Base-by-base conservation (phyloP, 2,888 invertebrate species). In the Aproaerema taeniolella region DNA sequence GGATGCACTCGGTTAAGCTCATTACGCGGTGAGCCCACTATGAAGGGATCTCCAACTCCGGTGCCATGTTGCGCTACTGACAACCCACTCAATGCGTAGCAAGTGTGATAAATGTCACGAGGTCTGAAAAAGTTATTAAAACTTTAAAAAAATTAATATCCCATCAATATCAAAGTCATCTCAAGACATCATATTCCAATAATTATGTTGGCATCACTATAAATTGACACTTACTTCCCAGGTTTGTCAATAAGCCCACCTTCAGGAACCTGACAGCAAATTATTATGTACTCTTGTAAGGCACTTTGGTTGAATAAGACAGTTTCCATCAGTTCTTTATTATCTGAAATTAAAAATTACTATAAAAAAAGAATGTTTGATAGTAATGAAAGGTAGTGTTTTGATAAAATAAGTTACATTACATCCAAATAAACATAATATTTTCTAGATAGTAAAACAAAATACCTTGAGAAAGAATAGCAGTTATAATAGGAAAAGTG, bases 161-260 rank as follows among this genome's bases (percentile, higher is more conserved):
- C n/a, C n/a, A n/a, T n/a, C n/a, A n/a, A n/a, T n/a, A n/a, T n/a
- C n/a, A n/a, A n/a, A n/a, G n/a, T n/a, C n/a, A n/a, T n/a, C n/a
- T n/a, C n/a, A n/a, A n/a, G n/a, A n/a, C n/a, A n/a, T n/a, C n/a
- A n/a, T n/a, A n/a, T n/a, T n/a, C n/a, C n/a, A n/a, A n/a, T n/a
- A n/a, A n/a, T n/a, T n/a, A n/a, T n/a, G n/a, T 49, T 41, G 16
- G 24, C 15, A 35, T 13, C 15, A 41, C 3, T 25, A 32, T 15
- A 2, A 8, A 15, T 8, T 25, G 16, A 13, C 32, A 88, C 92
- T 87, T 83, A 95, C 95, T 96, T 98, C 59, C 94, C 95, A 39
- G 99, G 99, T 78, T 99, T 99, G 78, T 99, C 99, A 48, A 96
- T 87, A 15, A 99, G 89, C 3, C 99, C 99, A 13, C 99, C 99